Evolutionary conservation across 2,888 invertebrate species (phyloP), one percentile per base, ranked within the genome.

Genomic region (Octonoba sinensis): DNA sequence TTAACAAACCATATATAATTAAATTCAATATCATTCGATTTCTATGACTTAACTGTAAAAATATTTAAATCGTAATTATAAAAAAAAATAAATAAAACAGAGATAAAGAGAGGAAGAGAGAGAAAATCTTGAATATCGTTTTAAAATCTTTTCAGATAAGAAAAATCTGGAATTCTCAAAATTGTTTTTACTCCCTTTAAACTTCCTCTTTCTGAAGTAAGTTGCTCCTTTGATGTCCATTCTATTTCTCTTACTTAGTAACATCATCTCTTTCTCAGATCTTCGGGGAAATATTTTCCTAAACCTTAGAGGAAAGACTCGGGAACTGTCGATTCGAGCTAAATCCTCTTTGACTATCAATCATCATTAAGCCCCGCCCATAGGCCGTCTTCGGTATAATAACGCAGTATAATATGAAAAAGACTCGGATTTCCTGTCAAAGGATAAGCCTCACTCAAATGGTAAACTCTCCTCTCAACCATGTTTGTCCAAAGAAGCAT

Each of bases 341-440:
- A 76, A 76, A 70, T 70, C 76, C 69, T 62, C 69, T 18, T 24
- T 18, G 51, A 18, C 76, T 54, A 76, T 76, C 76, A 51, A 76
- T 76, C 76, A 76, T 76, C 60, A 24, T 62, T 64, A 69, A 20
- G 69, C 62, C 47, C 69, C 76, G 76, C 76, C 76, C 27, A 51
- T 56, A 47, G 54, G 62, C 67, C 67, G 18, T 56, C 66, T 20
- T 16, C 76, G 54, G 76, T 76, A 76, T 76, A 76, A 76, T 76
- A 76, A 64, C 56, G 69, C 76, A 76, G 67, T 76, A 76, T 67
- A 69, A 76, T 76, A 76, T 62, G 69, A 59, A 59, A 44, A 76
- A 64, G 65, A 27, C 69, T 51, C 60, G 47, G 67, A 62, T 76
- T 64, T 64, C 64, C 69, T 64, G 76, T 76, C 76, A 69, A 62